Conservation (phyloP, 2,797 vertebrate genomes). For the Gorsachius magnificus region DNA sequence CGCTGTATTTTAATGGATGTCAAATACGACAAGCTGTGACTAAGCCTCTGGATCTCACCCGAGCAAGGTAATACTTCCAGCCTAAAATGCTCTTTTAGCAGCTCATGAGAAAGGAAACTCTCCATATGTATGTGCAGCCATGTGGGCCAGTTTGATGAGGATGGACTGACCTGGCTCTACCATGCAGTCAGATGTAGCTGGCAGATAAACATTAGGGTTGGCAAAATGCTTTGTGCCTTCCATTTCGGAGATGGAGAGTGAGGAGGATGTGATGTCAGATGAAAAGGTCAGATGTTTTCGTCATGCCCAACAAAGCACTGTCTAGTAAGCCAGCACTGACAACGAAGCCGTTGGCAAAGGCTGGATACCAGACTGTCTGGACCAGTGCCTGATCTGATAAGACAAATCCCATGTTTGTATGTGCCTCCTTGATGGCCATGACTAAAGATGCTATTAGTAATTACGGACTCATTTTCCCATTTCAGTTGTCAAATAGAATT, state of each 20-base stretch:
- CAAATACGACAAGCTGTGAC: conserved; percentile 95
- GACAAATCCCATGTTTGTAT: conserved; percentile 22
- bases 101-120: neutral
- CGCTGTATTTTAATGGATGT: conserved; percentile 96
- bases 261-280: neutral
- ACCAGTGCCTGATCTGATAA: conserved; percentile 40
- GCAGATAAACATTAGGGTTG: neutral
- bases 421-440: neutral
- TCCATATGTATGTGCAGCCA: neutral
- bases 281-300: conserved; percentile 45
- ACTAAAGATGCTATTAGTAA: conserved; percentile 28
- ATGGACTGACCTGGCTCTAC: neutral
- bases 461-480: conserved; percentile 4
- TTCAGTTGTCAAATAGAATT: conserved; percentile 46
- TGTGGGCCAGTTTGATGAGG: neutral
- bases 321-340: neutral
- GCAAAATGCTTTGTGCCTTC: neutral
- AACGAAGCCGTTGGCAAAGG: conserved; percentile 36
- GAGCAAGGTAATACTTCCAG: conserved; percentile 88
- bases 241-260: neutral
- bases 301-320: neutral
- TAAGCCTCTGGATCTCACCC: conserved; percentile 94
- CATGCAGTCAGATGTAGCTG: neutral
- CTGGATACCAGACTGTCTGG: conserved; percentile 29
- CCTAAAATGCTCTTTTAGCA: neutral